phyloP scores from a whole-genome alignment of 1,140 invertebrate species.

The Carposina sasakii region DNA sequence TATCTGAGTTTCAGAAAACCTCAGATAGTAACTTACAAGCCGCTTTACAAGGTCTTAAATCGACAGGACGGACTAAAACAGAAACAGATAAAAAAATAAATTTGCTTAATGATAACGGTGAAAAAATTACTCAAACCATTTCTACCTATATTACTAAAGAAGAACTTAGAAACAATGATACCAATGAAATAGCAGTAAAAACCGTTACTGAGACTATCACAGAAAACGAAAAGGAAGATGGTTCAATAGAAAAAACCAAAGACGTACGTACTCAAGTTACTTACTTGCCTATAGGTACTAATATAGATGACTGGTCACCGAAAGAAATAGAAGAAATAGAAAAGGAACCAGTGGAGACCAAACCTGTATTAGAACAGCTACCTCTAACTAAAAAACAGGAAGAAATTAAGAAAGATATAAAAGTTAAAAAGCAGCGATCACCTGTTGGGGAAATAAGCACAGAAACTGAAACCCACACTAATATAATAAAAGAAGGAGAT shows the following conservation, averaged over 20 bases:
- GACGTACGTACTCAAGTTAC: conserved; percentile 70
- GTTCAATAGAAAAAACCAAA: conserved; percentile 65
- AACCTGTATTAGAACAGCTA: conserved; percentile 35
- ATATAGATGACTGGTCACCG: conserved; percentile 64
- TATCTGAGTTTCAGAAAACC: conserved; percentile 68
- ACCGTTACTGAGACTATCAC: conserved; percentile 68
- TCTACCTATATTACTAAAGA: conserved; percentile 63
- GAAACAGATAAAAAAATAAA: conserved; percentile 61
- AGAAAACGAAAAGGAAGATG: conserved; percentile 56
- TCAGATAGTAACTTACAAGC: conserved; percentile 63
- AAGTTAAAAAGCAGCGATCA: conserved; percentile 53
- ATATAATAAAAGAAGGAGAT: conserved; percentile 63
- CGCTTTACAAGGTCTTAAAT: conserved; percentile 47
- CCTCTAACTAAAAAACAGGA: conserved; percentile 32
- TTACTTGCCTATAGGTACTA: conserved; percentile 61
- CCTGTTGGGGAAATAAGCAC: conserved; percentile 68
- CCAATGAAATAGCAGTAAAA: conserved; percentile 63
- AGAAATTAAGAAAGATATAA: conserved; percentile 29
- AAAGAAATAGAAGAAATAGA: conserved; percentile 57
- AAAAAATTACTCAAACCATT: conserved; percentile 59
- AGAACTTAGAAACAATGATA: conserved; percentile 58
- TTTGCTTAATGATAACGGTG: conserved; percentile 40
- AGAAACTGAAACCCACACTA: conserved; percentile 67
- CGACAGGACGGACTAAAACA: conserved; percentile 63
- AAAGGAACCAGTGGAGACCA: conserved; percentile 40